phyloP scores from a whole-genome alignment of 2,888 invertebrate genomes.

The Pammene aurita region DNA sequence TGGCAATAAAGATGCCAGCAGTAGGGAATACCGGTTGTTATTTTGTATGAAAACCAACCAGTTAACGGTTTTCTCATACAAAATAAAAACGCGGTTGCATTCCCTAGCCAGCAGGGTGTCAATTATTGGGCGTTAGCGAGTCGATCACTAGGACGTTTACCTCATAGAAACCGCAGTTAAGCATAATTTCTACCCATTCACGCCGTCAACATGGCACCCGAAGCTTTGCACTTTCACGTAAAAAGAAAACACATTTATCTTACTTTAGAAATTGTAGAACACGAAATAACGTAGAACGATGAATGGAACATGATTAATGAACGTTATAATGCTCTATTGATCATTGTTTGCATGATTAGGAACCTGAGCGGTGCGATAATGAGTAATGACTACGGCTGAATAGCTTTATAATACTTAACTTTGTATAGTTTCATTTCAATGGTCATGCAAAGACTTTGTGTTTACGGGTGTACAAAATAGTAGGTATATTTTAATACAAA shows the following conservation, averaged over 20 bases:
- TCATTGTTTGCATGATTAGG: constrained; percentile 31
- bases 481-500: neutral
- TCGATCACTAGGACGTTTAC: too few species aligned
- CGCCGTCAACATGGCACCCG: constrained; percentile 26
- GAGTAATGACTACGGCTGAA: constrained; percentile 15
- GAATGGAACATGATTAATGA: constrained; percentile 59
- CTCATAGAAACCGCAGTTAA: neutral
- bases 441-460: neutral
- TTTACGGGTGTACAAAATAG: neutral
- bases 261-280: constrained; percentile 50
- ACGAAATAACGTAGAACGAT: constrained; percentile 46
- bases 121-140: too few species aligned
- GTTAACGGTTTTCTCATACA: too few species aligned
- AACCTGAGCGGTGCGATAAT: constrained; percentile 7
- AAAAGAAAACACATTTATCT: constrained; percentile 49
- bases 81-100: too few species aligned
- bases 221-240: constrained; percentile 38
- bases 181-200: constrained; percentile 25
- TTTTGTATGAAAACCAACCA: too few species aligned
- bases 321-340: constrained; percentile 21
- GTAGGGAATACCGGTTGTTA: too few species aligned
- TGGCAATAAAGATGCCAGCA: too few species aligned
- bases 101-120: too few species aligned
- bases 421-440: constrained; percentile 13
- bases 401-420: constrained; percentile 10